Conservation (phyloP, 2,113 vertebrate species). For the Callopanchax toddi region DNA sequence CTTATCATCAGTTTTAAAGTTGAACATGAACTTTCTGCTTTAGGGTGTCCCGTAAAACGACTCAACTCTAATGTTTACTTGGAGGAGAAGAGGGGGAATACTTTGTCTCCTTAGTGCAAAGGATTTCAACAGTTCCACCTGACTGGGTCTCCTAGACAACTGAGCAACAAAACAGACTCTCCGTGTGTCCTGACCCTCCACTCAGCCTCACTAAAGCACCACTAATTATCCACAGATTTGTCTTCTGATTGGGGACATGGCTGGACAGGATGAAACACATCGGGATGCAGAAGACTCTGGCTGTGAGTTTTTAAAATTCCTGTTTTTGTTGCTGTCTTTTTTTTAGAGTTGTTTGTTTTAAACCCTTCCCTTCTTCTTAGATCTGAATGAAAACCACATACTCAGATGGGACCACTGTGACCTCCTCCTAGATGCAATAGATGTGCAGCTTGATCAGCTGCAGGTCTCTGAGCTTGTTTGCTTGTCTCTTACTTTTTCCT, state of each 20-base stretch:
- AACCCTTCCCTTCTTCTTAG: constrained; percentile 33
- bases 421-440: constrained; percentile 71
- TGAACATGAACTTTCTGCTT: too few relatives aligned
- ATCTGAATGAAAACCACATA: constrained; percentile 3
- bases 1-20: too few relatives aligned
- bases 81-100: not conserved
- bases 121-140: constrained; percentile 32
- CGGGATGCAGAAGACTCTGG: constrained; percentile 40
- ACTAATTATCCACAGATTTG: constrained; percentile 15
- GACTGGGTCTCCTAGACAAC: constrained; percentile 67
- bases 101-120: constrained; percentile 32
- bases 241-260: constrained; percentile 55
- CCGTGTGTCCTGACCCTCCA: constrained; percentile 17
- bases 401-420: constrained; percentile 60
- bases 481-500: not conserved
- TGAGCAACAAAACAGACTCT: constrained; percentile 52
- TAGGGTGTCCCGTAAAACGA: too few relatives aligned
- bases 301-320: too few relatives aligned
- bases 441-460: constrained; percentile 63
- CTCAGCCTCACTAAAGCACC: not conserved
- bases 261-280: constrained; percentile 9
- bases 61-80: too few relatives aligned
- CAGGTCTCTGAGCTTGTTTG: constrained; percentile 60
- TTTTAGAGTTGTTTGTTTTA: not conserved
- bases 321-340: not conserved